Evolutionary conservation across 2,888 invertebrate species (phyloP).

Genomic region (Ypsolopha scabrella): DNA sequence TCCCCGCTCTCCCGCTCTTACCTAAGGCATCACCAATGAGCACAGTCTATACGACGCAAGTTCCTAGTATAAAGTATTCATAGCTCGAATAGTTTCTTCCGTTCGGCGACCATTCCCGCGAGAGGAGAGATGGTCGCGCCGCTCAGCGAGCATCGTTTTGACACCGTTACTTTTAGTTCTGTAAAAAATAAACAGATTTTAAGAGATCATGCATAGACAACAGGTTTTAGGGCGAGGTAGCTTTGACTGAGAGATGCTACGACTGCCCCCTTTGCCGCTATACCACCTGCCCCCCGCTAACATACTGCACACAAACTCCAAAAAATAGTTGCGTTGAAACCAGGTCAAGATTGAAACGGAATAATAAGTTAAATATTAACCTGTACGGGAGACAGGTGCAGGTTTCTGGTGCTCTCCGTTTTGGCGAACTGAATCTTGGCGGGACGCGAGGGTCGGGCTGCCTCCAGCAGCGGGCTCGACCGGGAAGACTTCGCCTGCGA

Average conservation of each 20-base stretch:
- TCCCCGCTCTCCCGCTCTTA: too few species aligned
- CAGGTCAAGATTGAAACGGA: too few species aligned
- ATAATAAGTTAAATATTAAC: slow-evolving; percentile 29
- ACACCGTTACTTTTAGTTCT: slow-evolving; percentile 39
- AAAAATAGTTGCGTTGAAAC: too few species aligned
- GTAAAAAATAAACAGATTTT: slow-evolving; percentile 15
- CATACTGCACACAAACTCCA: too few species aligned
- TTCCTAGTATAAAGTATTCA: slow-evolving; percentile 13
- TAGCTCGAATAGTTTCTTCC: slow-evolving; percentile 77
- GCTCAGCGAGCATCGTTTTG: slow-evolving; percentile 43
- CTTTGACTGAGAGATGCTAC: too few species aligned
- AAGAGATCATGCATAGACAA: neutral
- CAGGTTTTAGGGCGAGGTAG: neutral
- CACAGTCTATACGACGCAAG: neutral
- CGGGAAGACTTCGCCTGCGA: slow-evolving; percentile 42
- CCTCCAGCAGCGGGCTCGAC: slow-evolving; percentile 50
- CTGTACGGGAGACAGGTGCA: slow-evolving; percentile 79
- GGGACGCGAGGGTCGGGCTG: slow-evolving; percentile 40
- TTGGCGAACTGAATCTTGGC: slow-evolving; percentile 63
- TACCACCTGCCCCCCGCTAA: too few species aligned
- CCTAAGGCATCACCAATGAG: too few species aligned
- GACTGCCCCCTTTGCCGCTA: too few species aligned
- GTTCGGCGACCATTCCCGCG: slow-evolving; percentile 80
- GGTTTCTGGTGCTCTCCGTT: slow-evolving; percentile 73
- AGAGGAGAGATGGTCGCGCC: slow-evolving; percentile 64